Evolutionary conservation across 2,113 vertebrate genomes (phyloP).

Genomic region (Phyllopteryx taeniolatus): DNA sequence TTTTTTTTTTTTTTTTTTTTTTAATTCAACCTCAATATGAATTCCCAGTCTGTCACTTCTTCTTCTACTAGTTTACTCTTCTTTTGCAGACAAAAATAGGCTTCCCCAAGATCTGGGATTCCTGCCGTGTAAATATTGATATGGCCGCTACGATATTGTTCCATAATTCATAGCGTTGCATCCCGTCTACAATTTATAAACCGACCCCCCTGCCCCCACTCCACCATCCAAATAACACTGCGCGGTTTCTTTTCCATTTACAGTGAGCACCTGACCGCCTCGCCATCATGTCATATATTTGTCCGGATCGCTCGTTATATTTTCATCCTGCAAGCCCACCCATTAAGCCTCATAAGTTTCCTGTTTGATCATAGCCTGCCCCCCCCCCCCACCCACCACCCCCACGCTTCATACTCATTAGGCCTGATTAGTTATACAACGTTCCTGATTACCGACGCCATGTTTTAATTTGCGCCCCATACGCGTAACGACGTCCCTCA

Average conservation of each 20-base stretch:
- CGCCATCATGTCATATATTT: not conserved
- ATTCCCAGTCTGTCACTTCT: not conserved
- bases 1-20: not conserved
- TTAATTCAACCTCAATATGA: not conserved
- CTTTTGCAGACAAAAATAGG: conserved; percentile 9
- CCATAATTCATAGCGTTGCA: conserved; percentile 65
- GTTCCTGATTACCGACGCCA: conserved; percentile 69
- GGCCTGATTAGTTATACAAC: conserved; percentile 71
- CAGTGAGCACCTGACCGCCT: conserved; percentile 1
- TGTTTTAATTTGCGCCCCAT: conserved; percentile 72
- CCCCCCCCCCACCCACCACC: conserved; percentile 15
- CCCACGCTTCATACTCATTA: conserved; percentile 55
- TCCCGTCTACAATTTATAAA: conserved; percentile 35
- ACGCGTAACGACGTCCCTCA: conserved; percentile 42
- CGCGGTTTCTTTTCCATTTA: not conserved
- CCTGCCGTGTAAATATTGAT: conserved; percentile 62
- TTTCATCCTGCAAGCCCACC: conserved; percentile 23
- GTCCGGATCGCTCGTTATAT: not conserved
- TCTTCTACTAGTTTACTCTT: conserved; percentile 2
- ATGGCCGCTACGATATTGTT: conserved; percentile 56
- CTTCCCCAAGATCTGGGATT: conserved; percentile 47
- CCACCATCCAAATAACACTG: not conserved
- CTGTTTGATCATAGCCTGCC: conserved; percentile 60
- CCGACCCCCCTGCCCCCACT: not conserved
- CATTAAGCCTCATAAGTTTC: conserved; percentile 54